Evolutionary conservation across 2,113 vertebrate genomes (phyloP).

Genomic region (Protomyctophum bolini): DNA sequence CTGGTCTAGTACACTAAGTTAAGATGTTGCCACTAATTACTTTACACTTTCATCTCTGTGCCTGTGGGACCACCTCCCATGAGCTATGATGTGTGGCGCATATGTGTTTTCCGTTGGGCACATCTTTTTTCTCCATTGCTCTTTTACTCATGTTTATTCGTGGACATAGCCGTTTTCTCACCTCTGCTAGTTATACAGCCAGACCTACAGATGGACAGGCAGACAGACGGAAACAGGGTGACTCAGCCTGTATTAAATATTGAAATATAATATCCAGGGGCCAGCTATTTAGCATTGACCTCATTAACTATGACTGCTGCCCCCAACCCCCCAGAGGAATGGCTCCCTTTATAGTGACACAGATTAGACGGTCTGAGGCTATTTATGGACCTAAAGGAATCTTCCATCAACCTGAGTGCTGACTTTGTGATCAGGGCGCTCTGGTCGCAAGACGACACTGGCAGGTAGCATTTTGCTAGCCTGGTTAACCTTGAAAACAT

Average conservation of each 20-base stretch:
- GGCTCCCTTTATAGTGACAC: constrained; percentile 69
- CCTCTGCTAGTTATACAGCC: constrained; percentile 34
- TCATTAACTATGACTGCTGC: constrained; percentile 72
- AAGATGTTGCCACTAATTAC: too few relatives aligned
- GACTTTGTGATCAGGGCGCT: constrained; percentile 35
- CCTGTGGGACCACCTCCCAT: too few relatives aligned
- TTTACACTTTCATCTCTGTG: too few relatives aligned
- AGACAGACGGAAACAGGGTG: constrained; percentile 47
- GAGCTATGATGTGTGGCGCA: too few relatives aligned
- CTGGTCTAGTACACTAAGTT: too few relatives aligned
- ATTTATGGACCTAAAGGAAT: constrained; percentile 74
- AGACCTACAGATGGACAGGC: constrained; percentile 41
- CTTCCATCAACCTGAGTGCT: constrained; percentile 64
- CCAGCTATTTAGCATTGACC: constrained; percentile 74
- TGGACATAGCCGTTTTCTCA: constrained; percentile 42
- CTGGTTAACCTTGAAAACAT: too few relatives aligned
- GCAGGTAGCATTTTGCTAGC: background rate
- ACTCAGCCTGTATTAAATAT: constrained; percentile 80
- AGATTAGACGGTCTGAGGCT: constrained; percentile 66
- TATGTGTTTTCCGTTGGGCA: too few relatives aligned
- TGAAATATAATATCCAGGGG: constrained; percentile 73
- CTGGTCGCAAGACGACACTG: background rate
- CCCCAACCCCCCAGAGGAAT: constrained; percentile 63
- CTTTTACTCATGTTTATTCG: constrained; percentile 38
- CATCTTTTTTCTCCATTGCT: too few relatives aligned